Percentiles rank a stretch among this genome's conserved stretches.
These are phyloP conservation scores for Norana najaformis DNA, from an alignment of 2,888 invertebrate species.

Conservation along the genomic window DNA sequence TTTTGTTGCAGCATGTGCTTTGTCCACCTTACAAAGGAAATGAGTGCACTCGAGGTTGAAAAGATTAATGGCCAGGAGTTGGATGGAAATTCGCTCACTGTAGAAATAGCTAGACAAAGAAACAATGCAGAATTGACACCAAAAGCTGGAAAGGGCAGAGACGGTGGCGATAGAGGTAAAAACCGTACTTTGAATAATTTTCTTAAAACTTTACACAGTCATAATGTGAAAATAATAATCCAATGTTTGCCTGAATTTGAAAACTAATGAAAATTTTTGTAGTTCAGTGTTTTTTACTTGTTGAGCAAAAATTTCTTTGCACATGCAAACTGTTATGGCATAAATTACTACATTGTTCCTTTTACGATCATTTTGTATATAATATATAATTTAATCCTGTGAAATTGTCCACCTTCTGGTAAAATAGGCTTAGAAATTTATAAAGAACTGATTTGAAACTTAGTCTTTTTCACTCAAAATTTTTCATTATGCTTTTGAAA, in stretches of 20 bases:
- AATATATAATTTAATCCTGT: too few relatives aligned
- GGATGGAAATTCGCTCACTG: background rate
- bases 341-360: too few relatives aligned
- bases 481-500: too few relatives aligned
- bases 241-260: background rate
- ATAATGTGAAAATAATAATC: background rate
- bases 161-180: background rate
- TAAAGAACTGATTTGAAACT: too few relatives aligned
- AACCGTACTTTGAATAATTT: background rate
- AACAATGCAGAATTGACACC: background rate
- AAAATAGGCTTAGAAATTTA: too few relatives aligned
- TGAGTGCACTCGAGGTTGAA: background rate
- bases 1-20: background rate
- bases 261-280: too few relatives aligned
- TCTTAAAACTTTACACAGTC: background rate
- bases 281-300: too few relatives aligned
- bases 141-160: background rate
- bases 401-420: too few relatives aligned
- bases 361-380: too few relatives aligned
- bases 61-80: background rate
- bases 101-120: background rate
- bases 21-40: background rate
- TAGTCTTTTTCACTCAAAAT: too few relatives aligned
- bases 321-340: too few relatives aligned
- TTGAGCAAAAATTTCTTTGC: too few relatives aligned